Percentiles rank a stretch among this genome's conserved stretches.
Evolutionary conservation across 1,140 invertebrate genomes (phyloP).

Genomic region (Trichomalopsis sarcophagae): DNA sequence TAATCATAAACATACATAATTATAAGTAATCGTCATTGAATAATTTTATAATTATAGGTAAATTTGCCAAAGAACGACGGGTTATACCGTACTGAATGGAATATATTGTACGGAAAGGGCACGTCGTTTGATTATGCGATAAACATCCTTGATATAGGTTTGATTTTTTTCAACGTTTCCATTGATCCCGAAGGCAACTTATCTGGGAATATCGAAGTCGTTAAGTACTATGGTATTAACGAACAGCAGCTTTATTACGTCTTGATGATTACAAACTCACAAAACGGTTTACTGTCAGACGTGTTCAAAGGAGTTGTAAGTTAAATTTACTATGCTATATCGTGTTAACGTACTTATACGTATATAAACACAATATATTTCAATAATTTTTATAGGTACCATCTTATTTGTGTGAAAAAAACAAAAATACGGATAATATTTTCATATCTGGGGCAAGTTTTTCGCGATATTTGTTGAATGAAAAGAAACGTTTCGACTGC

Average conservation of each 20-base stretch:
- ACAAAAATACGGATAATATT: background rate
- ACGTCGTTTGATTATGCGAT: background rate
- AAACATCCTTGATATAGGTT: background rate
- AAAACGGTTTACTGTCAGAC: background rate
- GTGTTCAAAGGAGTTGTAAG: constrained; percentile 5
- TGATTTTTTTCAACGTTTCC: constrained; percentile 3
- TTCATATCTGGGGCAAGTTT: background rate
- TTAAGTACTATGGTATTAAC: background rate
- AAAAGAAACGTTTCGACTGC: background rate
- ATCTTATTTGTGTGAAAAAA: background rate
- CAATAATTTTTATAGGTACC: background rate
- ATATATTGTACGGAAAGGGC: background rate
- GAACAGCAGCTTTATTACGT: background rate
- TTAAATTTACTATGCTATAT: background rate
- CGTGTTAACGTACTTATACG: background rate
- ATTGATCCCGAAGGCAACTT: constrained; percentile 2
- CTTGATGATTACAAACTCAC: background rate
- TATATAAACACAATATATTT: background rate
- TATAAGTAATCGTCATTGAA: background rate
- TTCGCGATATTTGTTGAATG: background rate
- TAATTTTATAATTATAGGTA: background rate
- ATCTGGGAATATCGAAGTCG: background rate
- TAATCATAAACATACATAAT: background rate
- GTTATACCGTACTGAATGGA: background rate
- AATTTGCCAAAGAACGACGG: background rate